A percentile compares a stretch with the other conserved stretches of the same genome.
Evolutionary conservation across 2,113 vertebrate genomes (phyloP).

Genomic region (Neogale vison): DNA sequence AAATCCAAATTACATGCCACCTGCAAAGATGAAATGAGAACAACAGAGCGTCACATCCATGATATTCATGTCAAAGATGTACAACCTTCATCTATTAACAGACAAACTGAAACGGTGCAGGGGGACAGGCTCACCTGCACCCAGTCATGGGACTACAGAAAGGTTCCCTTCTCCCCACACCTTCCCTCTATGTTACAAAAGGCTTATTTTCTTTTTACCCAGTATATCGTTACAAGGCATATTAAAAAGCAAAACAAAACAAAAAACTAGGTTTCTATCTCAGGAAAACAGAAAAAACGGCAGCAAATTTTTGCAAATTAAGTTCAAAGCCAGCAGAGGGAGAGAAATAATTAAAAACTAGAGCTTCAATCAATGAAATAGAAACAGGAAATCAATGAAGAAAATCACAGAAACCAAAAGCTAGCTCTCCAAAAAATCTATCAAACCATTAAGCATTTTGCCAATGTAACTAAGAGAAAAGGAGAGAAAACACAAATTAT

Average conservation of each 20-base stretch:
- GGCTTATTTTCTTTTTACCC: neutral
- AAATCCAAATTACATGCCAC: neutral
- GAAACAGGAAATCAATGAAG: neutral
- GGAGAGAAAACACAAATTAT: neutral
- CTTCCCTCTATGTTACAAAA: neutral
- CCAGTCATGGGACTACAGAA: neutral
- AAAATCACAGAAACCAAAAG: neutral
- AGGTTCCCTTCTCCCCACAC: neutral
- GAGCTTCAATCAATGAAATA: neutral
- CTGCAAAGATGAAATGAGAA: neutral
- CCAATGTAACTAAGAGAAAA: neutral
- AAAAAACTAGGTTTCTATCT: neutral
- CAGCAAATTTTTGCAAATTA: neutral
- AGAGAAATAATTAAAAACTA: neutral
- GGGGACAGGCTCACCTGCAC: neutral
- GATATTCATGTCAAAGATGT: neutral
- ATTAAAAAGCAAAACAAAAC: neutral
- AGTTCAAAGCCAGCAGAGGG: neutral
- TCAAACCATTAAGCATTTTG: neutral
- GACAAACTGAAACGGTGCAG: neutral
- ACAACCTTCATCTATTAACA: neutral
- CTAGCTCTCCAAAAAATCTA: neutral
- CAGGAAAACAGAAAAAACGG: neutral
- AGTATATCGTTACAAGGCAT: neutral
- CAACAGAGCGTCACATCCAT: neutral